A percentile compares a stretch with the other conserved stretches of the same genome.
These are phyloP conservation scores for Heteromormyrus szaboi DNA, from an alignment of 2,797 vertebrate species.

Conservation along the genomic window DNA sequence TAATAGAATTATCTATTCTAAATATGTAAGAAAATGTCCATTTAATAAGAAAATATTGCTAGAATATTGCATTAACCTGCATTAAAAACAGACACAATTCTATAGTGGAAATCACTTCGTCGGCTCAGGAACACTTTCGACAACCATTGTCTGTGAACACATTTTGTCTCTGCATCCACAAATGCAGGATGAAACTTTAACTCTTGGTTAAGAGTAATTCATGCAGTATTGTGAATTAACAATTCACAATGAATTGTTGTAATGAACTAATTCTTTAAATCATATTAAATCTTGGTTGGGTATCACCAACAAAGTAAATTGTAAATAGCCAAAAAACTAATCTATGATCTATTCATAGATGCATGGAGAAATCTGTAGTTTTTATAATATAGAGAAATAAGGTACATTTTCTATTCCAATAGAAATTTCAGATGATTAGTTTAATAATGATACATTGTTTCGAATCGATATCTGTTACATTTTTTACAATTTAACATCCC, in stretches of 20 bases:
- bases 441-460: too few species aligned
- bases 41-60: neutral
- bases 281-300: neutral
- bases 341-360: neutral
- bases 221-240: neutral
- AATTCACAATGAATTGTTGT: neutral
- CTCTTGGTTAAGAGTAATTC: neutral
- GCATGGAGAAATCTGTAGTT: neutral
- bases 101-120: too few species aligned
- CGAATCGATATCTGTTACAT: too few species aligned
- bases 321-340: neutral
- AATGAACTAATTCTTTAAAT: neutral
- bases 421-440: neutral
- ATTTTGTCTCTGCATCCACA: too few species aligned
- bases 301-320: neutral
- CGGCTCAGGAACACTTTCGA: too few species aligned
- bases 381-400: neutral
- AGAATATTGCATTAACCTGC: neutral
- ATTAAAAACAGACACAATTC: too few species aligned
- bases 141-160: too few species aligned
- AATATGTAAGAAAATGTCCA: neutral
- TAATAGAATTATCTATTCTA: neutral
- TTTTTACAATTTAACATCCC: too few species aligned
- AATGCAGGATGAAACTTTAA: too few species aligned
- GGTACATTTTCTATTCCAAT: neutral